These are phyloP conservation scores for Phaethornis superciliosus DNA, from an alignment of 2,113 vertebrate species.

Conservation along the genomic window DNA sequence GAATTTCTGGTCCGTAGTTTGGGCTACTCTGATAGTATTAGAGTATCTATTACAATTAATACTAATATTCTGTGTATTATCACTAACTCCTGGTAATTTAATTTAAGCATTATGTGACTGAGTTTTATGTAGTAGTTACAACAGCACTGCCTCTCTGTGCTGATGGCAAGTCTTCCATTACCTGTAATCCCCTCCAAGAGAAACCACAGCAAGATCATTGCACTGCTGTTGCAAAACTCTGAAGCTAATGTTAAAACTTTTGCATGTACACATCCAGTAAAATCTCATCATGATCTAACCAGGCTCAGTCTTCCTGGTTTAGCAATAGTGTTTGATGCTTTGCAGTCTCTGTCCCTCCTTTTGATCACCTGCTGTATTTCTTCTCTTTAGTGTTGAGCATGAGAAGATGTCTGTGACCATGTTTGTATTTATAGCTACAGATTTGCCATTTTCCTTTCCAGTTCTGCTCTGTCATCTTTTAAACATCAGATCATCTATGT, in stretches of 20 bases:
- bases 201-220: not conserved
- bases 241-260: not conserved
- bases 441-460: not conserved
- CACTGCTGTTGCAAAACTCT: not conserved
- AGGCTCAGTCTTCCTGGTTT: not conserved
- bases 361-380: not conserved
- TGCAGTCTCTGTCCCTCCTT: not conserved
- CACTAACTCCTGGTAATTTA: not conserved
- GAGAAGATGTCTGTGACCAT: not conserved
- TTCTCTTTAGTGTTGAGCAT: not conserved
- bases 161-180: not conserved
- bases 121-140: not conserved
- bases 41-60: not conserved
- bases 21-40: not conserved
- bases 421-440: not conserved
- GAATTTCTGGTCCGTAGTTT: not conserved
- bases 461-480: not conserved
- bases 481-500: not conserved
- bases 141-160: not conserved
- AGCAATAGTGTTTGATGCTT: not conserved
- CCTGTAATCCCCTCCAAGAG: not conserved
- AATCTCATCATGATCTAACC: not conserved
- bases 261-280: not conserved
- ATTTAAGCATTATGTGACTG: not conserved
- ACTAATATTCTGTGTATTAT: not conserved